phyloP scores from a whole-genome alignment of 2,797 vertebrate genomes.

The Helicolenus hilgendorfi region DNA sequence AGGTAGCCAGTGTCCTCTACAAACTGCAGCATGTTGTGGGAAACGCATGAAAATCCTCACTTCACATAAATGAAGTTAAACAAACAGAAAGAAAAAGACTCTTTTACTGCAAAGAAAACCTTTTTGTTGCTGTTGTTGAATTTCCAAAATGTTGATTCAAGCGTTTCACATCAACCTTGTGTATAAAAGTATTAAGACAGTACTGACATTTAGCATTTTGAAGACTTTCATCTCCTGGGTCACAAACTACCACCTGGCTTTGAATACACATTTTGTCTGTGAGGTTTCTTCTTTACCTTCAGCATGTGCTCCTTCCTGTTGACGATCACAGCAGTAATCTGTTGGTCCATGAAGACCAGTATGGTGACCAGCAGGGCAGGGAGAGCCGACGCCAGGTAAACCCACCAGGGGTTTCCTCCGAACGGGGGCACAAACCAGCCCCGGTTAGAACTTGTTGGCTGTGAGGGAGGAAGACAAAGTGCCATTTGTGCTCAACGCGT shows the following conservation, averaged over 20 bases:
- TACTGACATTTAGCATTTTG: not conserved
- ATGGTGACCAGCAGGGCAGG: conserved; percentile 98
- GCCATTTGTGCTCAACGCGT: not conserved
- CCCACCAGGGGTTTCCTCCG: conserved; percentile 99
- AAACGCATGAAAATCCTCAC: conserved; percentile 14
- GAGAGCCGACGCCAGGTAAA: conserved; percentile 94
- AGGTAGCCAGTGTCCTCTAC: conserved; percentile 30
- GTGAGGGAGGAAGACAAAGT: not conserved
- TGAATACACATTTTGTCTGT: not conserved
- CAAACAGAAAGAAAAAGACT: not conserved
- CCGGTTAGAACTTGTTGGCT: conserved; percentile 95
- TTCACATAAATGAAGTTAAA: not conserved
- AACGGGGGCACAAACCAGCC: conserved; percentile 97
- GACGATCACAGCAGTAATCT: conserved; percentile 98
- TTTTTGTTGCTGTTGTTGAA: not conserved
- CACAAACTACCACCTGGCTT: not conserved
- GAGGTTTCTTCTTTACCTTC: conserved; percentile 88
- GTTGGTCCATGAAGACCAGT: conserved; percentile 99
- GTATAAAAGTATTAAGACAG: not conserved
- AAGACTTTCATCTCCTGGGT: not conserved
- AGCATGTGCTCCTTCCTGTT: conserved; percentile 99
- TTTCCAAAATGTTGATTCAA: not conserved
- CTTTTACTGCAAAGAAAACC: not conserved
- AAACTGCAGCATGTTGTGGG: conserved; percentile 1
- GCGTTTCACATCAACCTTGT: not conserved